A percentile compares a stretch with the other conserved stretches of the same genome.
phyloP scores from a whole-genome alignment of 2,888 invertebrate species.

The Mimumesa dahlbomi region DNA sequence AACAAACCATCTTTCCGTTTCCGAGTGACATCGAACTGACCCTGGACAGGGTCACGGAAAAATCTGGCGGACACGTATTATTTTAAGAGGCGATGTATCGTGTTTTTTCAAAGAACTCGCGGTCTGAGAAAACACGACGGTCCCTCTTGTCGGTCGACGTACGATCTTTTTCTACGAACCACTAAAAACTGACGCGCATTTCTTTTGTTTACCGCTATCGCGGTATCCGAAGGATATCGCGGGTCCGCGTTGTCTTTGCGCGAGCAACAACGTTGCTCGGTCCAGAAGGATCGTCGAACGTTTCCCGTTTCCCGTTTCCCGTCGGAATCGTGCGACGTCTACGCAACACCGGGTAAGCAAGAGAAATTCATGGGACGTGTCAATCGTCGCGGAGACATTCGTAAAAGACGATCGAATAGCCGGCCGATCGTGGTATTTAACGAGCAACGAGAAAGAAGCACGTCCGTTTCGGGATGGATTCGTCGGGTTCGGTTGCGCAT shows the following conservation, averaged over 20 bases:
- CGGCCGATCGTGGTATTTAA: constrained; percentile 40
- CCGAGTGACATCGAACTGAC: not conserved
- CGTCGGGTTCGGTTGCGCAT: constrained; percentile 49
- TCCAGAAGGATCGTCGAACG: too few species aligned
- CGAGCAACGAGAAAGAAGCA: constrained; percentile 36
- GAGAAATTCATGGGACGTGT: not conserved
- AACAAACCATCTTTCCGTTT: constrained; percentile 57
- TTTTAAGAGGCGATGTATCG: constrained; percentile 37
- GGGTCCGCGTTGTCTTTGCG: too few species aligned
- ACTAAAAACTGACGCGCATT: too few species aligned
- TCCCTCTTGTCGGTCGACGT: too few species aligned
- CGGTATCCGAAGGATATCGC: too few species aligned
- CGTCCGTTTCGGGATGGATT: constrained; percentile 39
- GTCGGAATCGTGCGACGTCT: too few species aligned
- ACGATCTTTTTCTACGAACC: too few species aligned
- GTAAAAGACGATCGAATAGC: constrained; percentile 14
- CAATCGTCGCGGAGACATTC: not conserved
- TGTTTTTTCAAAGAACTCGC: constrained; percentile 45
- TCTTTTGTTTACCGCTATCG: too few species aligned
- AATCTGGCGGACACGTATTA: constrained; percentile 51
- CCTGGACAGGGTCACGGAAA: constrained; percentile 3
- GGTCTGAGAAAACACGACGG: constrained; percentile 46
- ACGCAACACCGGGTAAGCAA: not conserved
- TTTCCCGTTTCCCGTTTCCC: too few species aligned
- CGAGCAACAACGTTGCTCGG: too few species aligned